Percentiles rank a stretch among this genome's conserved stretches.
phyloP scores from a whole-genome alignment of 2,888 invertebrate genomes.

The Muscina levida region DNA sequence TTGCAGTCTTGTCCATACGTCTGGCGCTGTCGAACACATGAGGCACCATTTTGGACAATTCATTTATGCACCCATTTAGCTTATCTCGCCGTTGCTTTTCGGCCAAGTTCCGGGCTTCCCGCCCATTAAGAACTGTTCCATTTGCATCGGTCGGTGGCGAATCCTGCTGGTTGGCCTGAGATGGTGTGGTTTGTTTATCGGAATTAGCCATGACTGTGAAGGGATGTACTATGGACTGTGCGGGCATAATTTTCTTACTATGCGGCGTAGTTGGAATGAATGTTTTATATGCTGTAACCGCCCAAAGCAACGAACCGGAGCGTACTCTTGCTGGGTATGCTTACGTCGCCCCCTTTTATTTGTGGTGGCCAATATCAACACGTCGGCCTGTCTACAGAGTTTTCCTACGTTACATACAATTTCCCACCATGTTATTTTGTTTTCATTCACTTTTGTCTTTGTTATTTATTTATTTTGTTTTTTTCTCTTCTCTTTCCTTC shows the following conservation, averaged over 20 bases:
- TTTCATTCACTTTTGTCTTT: slow-evolving; percentile 46
- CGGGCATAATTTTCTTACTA: slow-evolving; percentile 49
- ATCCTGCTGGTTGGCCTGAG: not conserved
- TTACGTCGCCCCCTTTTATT: slow-evolving; percentile 13
- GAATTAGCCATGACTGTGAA: slow-evolving; percentile 47
- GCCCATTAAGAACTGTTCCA: slow-evolving; percentile 81
- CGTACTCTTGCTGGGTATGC: not conserved
- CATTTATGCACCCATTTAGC: slow-evolving; percentile 90
- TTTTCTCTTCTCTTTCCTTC: slow-evolving; percentile 30
- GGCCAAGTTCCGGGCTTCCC: slow-evolving; percentile 91
- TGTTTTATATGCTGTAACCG: not conserved
- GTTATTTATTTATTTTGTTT: slow-evolving; percentile 31
- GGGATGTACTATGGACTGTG: slow-evolving; percentile 49
- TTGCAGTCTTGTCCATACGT: slow-evolving; percentile 94
- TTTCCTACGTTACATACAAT: slow-evolving; percentile 34
- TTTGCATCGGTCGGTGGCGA: slow-evolving; percentile 22
- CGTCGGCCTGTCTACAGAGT: too few species aligned
- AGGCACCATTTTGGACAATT: slow-evolving; percentile 90
- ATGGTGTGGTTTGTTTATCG: slow-evolving; percentile 22
- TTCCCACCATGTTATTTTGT: slow-evolving; percentile 37
- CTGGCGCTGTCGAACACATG: slow-evolving; percentile 90
- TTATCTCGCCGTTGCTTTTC: slow-evolving; percentile 95
- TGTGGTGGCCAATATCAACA: too few species aligned
- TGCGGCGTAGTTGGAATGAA: too few species aligned
- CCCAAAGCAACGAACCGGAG: not conserved